Percentiles rank a stretch among this genome's conserved stretches.
Evolutionary conservation across 2,113 vertebrate species (phyloP).

Genomic region (Pseudorasbora parva): DNA sequence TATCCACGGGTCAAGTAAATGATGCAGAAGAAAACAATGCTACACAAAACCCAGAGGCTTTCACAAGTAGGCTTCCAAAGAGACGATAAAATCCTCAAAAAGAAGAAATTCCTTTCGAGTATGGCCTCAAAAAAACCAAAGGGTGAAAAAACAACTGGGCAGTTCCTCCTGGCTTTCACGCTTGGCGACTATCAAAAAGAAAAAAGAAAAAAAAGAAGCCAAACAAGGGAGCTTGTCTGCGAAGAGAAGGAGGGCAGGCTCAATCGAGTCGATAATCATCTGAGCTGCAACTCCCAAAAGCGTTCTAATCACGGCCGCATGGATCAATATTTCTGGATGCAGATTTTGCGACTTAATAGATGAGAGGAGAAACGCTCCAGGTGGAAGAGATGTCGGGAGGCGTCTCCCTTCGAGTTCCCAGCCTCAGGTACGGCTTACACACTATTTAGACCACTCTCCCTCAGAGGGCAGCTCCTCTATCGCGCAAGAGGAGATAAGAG

Average conservation of each 20-base stretch:
- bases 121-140: slow-evolving; percentile 31
- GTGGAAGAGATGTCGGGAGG: slow-evolving; percentile 73
- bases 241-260: slow-evolving; percentile 33
- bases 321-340: slow-evolving; percentile 36
- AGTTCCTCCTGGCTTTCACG: slow-evolving; percentile 30
- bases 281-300: slow-evolving; percentile 43
- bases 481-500: slow-evolving; percentile 63
- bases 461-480: slow-evolving; percentile 70
- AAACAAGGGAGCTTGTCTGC: slow-evolving; percentile 28
- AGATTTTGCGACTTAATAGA: slow-evolving; percentile 42
- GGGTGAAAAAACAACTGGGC: neutral
- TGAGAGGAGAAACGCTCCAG: slow-evolving; percentile 61
- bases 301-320: slow-evolving; percentile 23
- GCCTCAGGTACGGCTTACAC: slow-evolving; percentile 76
- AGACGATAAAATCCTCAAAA: slow-evolving; percentile 47
- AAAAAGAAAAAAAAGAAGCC: neutral
- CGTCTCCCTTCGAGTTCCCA: slow-evolving; percentile 63
- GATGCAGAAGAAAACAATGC: slow-evolving; percentile 38
- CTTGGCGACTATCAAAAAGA: slow-evolving; percentile 23
- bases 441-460: slow-evolving; percentile 70
- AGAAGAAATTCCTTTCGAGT: slow-evolving; percentile 49
- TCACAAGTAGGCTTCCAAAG: slow-evolving; percentile 51
- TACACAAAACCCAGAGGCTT: slow-evolving; percentile 19
- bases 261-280: slow-evolving; percentile 29
- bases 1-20: slow-evolving; percentile 61